These are phyloP conservation scores for Cydia amplana DNA, from an alignment of 1,140 invertebrate species.

Conservation along the genomic window DNA sequence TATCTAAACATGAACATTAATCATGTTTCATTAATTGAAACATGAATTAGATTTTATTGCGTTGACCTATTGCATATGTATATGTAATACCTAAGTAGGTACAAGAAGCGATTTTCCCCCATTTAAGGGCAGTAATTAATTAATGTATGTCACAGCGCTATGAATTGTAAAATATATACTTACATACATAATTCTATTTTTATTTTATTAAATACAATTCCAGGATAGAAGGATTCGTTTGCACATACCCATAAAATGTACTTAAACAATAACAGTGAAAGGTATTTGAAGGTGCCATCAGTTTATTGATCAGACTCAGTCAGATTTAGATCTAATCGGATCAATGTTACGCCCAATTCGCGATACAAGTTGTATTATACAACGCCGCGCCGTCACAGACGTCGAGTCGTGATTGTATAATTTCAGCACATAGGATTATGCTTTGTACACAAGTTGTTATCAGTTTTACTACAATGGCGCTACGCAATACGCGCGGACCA, in stretches of 20 bases:
- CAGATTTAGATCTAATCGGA: slow-evolving; percentile 1
- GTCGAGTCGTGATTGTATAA: slow-evolving; percentile 13
- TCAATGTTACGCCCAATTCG: neutral
- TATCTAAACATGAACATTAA: too few relatives aligned
- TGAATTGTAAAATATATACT: too few relatives aligned
- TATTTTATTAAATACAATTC: neutral
- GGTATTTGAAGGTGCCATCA: neutral
- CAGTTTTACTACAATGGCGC: slow-evolving; percentile 19
- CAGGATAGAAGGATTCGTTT: too few relatives aligned
- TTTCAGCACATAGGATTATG: slow-evolving; percentile 2
- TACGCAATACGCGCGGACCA: slow-evolving; percentile 15
- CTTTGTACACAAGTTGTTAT: slow-evolving; percentile 4
- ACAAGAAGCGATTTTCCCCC: neutral
- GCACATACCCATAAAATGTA: too few relatives aligned
- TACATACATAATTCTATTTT: too few relatives aligned
- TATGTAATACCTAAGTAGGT: neutral
- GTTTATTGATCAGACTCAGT: neutral
- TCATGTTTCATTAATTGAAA: too few relatives aligned
- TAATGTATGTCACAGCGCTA: too few relatives aligned
- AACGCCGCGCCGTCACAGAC: neutral
- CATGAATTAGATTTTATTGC: neutral
- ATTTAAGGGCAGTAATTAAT: too few relatives aligned
- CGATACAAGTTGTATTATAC: too few relatives aligned
- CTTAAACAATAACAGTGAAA: too few relatives aligned
- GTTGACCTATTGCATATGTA: too few relatives aligned